Conservation (phyloP, 2,113 vertebrate species). For the Cairina moschata region DNA sequence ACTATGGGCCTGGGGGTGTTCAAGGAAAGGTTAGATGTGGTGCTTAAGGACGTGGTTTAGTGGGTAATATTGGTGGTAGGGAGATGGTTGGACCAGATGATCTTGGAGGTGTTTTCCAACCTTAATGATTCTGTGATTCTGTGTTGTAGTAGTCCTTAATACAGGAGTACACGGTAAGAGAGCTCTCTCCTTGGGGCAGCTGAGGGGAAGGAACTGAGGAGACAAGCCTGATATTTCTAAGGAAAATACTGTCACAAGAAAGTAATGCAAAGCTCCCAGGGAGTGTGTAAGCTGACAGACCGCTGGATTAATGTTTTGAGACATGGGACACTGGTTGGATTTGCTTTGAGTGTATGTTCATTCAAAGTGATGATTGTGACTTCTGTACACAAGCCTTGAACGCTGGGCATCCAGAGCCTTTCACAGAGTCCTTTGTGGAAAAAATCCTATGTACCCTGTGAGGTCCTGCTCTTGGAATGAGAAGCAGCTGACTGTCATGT, state of each 20-base stretch:
- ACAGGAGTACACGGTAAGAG: background rate
- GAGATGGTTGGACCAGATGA: too few species aligned
- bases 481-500: background rate
- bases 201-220: background rate
- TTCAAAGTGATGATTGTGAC: background rate
- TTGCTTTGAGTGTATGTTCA: background rate
- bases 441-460: background rate
- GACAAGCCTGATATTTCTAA: accelerated
- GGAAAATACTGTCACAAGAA: background rate
- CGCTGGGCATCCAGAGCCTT: background rate
- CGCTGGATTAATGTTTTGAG: background rate
- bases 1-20: background rate
- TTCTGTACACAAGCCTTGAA: background rate
- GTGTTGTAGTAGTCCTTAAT: background rate
- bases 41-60: too few species aligned
- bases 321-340: background rate
- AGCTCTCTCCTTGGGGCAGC: accelerated
- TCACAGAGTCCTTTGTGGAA: background rate
- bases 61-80: too few species aligned
- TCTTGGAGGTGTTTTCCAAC: too few species aligned
- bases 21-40: too few species aligned
- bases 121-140: too few species aligned
- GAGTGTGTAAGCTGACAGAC: background rate
- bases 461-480: background rate
- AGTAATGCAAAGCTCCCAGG: accelerated